These are phyloP conservation scores for Myanophis thanlyinensis DNA, from an alignment of 2,113 vertebrate genomes.

Conservation along the genomic window DNA sequence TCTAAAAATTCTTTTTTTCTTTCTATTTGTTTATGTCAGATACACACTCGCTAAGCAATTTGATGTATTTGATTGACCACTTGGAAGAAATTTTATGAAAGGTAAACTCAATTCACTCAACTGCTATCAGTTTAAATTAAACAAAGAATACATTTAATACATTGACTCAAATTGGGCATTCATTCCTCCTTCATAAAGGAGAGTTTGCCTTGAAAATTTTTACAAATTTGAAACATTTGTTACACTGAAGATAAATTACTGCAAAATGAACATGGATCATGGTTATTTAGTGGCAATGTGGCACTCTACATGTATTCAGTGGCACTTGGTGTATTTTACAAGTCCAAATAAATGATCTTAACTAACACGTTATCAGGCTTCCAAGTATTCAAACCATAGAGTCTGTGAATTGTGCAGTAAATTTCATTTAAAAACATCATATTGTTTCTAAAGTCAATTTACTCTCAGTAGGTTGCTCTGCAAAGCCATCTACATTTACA, in stretches of 20 bases:
- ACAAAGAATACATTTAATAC: neutral
- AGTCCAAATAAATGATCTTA: neutral
- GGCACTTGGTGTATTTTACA: neutral
- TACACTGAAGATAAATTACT: neutral
- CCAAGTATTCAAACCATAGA: neutral
- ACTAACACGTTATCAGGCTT: neutral
- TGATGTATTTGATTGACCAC: neutral
- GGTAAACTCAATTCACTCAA: neutral
- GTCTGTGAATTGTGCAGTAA: neutral
- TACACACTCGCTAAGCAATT: neutral
- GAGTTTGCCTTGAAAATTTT: neutral
- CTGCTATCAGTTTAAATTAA: neutral
- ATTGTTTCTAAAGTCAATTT: neutral
- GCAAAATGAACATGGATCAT: neutral
- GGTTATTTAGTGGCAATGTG: neutral
- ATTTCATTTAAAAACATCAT: neutral
- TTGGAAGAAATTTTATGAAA: neutral
- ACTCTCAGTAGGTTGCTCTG: neutral
- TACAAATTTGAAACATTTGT: neutral
- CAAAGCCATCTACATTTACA: conserved; percentile 21
- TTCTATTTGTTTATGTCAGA: neutral
- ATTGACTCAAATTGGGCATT: neutral
- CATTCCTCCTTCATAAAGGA: neutral
- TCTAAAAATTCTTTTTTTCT: neutral
- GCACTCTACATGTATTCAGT: neutral